phyloP scores from a whole-genome alignment of 1,140 invertebrate species.

The Bombus confusus region DNA sequence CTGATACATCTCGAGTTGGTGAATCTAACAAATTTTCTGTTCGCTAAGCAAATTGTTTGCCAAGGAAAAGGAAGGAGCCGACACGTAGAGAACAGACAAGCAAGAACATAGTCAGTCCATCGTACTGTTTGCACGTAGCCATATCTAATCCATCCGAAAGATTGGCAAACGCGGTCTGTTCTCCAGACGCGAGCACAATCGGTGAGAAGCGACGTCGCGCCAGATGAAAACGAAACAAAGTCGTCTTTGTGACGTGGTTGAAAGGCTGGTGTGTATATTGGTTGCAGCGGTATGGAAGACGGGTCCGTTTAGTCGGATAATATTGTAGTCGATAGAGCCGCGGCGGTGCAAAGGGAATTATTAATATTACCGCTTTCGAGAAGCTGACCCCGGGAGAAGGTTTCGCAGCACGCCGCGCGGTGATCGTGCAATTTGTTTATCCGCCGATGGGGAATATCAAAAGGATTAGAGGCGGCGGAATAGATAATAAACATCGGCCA shows the following conservation, averaged over 20 bases:
- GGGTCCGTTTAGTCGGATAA: constrained; percentile 44
- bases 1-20: too few relatives aligned
- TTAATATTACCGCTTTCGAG: constrained; percentile 73
- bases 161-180: background rate
- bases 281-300: background rate
- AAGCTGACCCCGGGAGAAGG: constrained; percentile 56
- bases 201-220: constrained; percentile 54
- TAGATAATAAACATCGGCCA: constrained; percentile 77
- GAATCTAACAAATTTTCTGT: too few relatives aligned
- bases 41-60: too few relatives aligned
- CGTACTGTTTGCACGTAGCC: background rate
- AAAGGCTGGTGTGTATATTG: constrained; percentile 2
- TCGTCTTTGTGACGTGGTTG: constrained; percentile 67
- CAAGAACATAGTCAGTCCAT: background rate
- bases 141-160: constrained; percentile 10
- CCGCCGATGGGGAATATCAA: constrained; percentile 74
- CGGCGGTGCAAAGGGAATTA: constrained; percentile 67
- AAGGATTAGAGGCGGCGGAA: constrained; percentile 74
- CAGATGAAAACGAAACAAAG: constrained; percentile 70
- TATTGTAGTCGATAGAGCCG: constrained; percentile 64
- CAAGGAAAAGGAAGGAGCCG: too few relatives aligned
- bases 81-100: too few relatives aligned
- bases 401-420: constrained; percentile 20
- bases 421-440: constrained; percentile 75
- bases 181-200: constrained; percentile 41